Evolutionary conservation across 1,140 invertebrate species (phyloP).

Genomic region (Macrocentrus cingulum): DNA sequence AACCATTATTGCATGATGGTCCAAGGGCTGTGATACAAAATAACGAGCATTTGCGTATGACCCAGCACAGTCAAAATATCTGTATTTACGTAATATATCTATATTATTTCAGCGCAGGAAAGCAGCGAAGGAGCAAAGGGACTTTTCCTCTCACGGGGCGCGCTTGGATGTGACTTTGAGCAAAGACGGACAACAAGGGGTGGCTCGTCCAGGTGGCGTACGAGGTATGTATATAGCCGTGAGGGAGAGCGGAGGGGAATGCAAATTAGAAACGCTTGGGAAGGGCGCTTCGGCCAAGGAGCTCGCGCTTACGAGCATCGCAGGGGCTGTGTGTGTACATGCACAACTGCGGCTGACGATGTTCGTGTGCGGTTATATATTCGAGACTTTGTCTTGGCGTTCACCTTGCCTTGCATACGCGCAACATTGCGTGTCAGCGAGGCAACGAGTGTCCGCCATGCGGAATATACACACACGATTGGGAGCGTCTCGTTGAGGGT

Average conservation of each 20-base stretch:
- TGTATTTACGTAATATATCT: too few relatives aligned
- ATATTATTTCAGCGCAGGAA: too few relatives aligned
- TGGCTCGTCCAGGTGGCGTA: constrained; percentile 25
- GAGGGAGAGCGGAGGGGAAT: constrained; percentile 51
- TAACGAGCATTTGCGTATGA: too few relatives aligned
- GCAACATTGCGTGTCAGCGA: constrained; percentile 23
- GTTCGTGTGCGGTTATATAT: constrained; percentile 15
- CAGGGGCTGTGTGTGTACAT: background rate
- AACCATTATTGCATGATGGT: too few relatives aligned
- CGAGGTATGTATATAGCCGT: constrained; percentile 25
- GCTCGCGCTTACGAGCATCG: constrained; percentile 34
- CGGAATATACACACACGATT: constrained; percentile 19
- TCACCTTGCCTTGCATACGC: background rate
- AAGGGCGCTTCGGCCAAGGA: constrained; percentile 33
- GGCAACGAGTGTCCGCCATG: constrained; percentile 18
- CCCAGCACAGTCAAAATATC: too few relatives aligned
- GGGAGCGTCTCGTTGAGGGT: constrained; percentile 30
- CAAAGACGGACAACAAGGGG: constrained; percentile 18
- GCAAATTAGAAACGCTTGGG: constrained; percentile 59
- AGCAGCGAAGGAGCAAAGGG: too few relatives aligned
- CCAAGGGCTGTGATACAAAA: too few relatives aligned
- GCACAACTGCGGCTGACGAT: constrained; percentile 2
- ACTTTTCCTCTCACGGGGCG: too few relatives aligned
- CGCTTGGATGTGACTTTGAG: too few relatives aligned
- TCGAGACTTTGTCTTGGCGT: constrained; percentile 9